Conservation (phyloP, 2,888 invertebrate genomes). For the Sicus ferrugineus region DNA sequence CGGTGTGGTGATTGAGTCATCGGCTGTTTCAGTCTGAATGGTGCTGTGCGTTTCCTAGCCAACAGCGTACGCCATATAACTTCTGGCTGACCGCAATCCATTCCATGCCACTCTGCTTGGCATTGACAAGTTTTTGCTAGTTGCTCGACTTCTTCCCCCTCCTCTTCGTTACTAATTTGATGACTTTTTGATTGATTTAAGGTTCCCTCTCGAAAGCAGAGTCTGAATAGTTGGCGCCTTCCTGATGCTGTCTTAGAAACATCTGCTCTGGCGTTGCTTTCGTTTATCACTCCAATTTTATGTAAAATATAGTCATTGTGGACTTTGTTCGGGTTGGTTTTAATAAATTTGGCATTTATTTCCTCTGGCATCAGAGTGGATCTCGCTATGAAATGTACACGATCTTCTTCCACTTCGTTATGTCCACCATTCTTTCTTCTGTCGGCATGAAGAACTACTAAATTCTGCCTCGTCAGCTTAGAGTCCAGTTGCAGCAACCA, state of each 20-base stretch:
- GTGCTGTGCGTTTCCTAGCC: conserved; percentile 63
- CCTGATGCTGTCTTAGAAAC: background rate
- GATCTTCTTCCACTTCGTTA: background rate
- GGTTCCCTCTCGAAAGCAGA: conserved; percentile 57
- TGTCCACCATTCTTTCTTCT: background rate
- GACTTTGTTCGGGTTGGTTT: background rate
- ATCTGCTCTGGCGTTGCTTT: conserved; percentile 44
- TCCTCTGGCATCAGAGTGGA: background rate
- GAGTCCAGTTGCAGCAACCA: conserved; percentile 55
- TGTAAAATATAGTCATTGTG: conserved; percentile 14
- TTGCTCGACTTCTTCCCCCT: conserved; percentile 26
- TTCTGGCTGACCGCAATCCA: conserved; percentile 73
- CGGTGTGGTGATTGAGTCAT: conserved; percentile 57
- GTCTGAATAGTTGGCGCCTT: conserved; percentile 33
- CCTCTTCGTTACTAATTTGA: background rate
- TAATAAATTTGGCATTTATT: background rate
- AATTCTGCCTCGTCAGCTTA: background rate
- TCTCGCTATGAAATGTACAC: conserved; percentile 15
- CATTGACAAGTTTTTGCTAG: conserved; percentile 66
- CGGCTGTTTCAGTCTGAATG: conserved; percentile 48
- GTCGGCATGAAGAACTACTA: background rate
- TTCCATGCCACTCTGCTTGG: conserved; percentile 71
- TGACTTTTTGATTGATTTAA: conserved; percentile 42
- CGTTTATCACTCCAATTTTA: conserved; percentile 36
- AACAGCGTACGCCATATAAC: conserved; percentile 73